These are phyloP conservation scores for Lithosia quadra DNA, from an alignment of 2,888 invertebrate genomes.

Conservation along the genomic window DNA sequence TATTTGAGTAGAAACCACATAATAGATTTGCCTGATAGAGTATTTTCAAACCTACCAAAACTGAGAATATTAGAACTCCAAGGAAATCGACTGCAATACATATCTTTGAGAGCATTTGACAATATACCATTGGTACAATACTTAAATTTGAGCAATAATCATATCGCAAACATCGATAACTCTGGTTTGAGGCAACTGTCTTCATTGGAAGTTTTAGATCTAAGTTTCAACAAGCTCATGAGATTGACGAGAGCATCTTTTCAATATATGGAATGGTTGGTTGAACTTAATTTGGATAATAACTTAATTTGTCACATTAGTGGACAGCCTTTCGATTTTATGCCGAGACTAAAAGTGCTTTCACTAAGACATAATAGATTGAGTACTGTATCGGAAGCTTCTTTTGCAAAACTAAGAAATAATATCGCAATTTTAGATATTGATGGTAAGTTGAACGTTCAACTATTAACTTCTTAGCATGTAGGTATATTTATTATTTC, in stretches of 20 bases:
- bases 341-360: slow-evolving; percentile 94
- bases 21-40: slow-evolving; percentile 91
- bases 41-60: slow-evolving; percentile 92
- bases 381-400: slow-evolving; percentile 90
- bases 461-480: neutral
- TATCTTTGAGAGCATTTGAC: slow-evolving; percentile 91
- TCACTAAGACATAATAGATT: slow-evolving; percentile 93
- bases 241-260: slow-evolving; percentile 90
- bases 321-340: slow-evolving; percentile 93
- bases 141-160: slow-evolving; percentile 94
- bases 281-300: slow-evolving; percentile 94
- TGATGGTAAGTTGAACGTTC: slow-evolving; percentile 89
- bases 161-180: slow-evolving; percentile 91
- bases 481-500: too few species aligned
- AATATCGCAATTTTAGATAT: slow-evolving; percentile 94
- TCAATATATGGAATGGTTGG: slow-evolving; percentile 93
- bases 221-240: slow-evolving; percentile 92
- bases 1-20: slow-evolving; percentile 91
- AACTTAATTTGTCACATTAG: slow-evolving; percentile 93
- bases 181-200: slow-evolving; percentile 91
- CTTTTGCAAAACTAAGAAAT: slow-evolving; percentile 91
- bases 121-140: slow-evolving; percentile 92
- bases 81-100: slow-evolving; percentile 91
- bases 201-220: slow-evolving; percentile 94
- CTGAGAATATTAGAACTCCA: slow-evolving; percentile 92